Base-by-base conservation (phyloP, 2,888 invertebrate genomes). In the Agrochola macilenta region DNA sequence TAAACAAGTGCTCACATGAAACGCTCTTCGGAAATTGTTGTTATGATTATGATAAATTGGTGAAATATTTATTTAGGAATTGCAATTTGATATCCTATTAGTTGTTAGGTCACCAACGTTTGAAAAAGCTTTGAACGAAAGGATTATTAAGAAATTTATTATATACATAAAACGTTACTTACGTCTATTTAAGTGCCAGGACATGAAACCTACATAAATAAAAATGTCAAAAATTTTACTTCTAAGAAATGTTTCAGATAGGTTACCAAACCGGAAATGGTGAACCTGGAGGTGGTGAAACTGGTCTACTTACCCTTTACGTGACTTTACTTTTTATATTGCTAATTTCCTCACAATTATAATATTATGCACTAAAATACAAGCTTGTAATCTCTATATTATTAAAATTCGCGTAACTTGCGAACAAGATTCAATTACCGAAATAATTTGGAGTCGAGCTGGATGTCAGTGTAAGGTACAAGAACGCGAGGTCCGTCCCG, bases 401-500 rank as follows among this genome's bases (percentile, higher is more conserved):
- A 69, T 61, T 69, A 4, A 39, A 61, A 76, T 75, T 77, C 54
- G 63, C 74, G 43, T 74, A 76, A 78, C 69, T 64, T 64, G 69
- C 64, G 58, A 82, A 78, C 70, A 78, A 76, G 72, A 75, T 81
- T 79, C 85, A 85, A 81, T 87, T 87, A 87, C 81, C 64, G n/a
- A 82, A 83, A 85, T 79, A 76, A 89, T 83, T 83, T 80, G 74
- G 77, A 74, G 79, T 82, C 78, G 81, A 86, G 81, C 78, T 86
- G 78, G 81, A 81, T 86, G 86, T 81, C 82, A 85, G 84, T 75
- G 84, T 86, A 85, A 86, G 84, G 87, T 86, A 86, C 85, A 84
- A 88, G 90, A 88, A 89, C 89, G 89, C 89, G 89, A 89, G 90
- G 90, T 89, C 89, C 90, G 91, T 93, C 92, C 92, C 93, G 91